These are phyloP conservation scores for Choristoneura rosaceana DNA, from an alignment of 2,888 invertebrate species.

Conservation along the genomic window DNA sequence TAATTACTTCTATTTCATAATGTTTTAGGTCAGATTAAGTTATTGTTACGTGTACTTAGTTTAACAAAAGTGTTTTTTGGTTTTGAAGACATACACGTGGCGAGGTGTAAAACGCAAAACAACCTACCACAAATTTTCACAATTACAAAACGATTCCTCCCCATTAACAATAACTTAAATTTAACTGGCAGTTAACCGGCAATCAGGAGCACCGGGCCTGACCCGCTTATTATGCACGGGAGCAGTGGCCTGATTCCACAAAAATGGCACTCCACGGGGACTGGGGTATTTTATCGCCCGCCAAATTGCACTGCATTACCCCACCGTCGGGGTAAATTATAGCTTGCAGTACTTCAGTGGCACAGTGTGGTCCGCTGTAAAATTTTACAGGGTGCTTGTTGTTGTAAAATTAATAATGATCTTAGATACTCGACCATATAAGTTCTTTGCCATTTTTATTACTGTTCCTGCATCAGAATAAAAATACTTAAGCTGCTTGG, in stretches of 20 bases:
- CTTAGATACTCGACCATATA: not conserved
- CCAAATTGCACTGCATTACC: conserved; percentile 25
- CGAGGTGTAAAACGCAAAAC: not conserved
- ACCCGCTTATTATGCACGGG: conserved; percentile 36
- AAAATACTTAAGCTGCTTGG: no score
- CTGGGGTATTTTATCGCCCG: conserved; percentile 19
- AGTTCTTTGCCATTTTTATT: no score
- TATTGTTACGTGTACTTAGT: no score
- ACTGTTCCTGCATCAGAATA: no score
- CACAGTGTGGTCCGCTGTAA: not conserved
- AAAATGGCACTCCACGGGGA: conserved; percentile 23
- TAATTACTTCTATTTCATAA: no score
- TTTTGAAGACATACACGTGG: no score
- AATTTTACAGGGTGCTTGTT: not conserved
- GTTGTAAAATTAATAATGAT: not conserved
- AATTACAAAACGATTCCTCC: not conserved
- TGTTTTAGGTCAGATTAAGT: no score
- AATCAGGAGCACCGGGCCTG: conserved; percentile 9
- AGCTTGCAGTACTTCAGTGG: not conserved
- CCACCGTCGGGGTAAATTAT: conserved; percentile 6
- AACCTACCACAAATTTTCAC: not conserved
- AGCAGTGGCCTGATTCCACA: conserved; percentile 36
- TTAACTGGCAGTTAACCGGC: not conserved
- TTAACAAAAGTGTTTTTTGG: no score
- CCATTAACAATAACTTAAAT: not conserved